Evolutionary conservation across 53 echinoderm and acorn worm species (phyloP).

Genomic region (Hippasteria phrygiana): DNA sequence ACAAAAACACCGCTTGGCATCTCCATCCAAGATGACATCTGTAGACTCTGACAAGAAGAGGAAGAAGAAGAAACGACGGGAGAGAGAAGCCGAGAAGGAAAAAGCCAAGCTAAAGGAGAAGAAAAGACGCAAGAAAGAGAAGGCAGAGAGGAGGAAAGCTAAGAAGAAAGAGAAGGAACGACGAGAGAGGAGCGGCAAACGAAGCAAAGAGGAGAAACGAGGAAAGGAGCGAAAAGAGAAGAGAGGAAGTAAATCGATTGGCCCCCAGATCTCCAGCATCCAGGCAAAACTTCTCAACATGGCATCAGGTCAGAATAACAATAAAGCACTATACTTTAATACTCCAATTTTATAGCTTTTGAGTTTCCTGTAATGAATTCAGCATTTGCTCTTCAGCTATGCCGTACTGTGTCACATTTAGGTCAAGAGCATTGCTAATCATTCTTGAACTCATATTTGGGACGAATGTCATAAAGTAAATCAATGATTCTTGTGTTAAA

Average conservation of each 20-base stretch:
- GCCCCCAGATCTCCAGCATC: slow-evolving; percentile 63
- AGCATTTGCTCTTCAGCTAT: too few species aligned
- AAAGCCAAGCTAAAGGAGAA: slow-evolving; percentile 38
- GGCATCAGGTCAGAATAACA: slow-evolving; percentile 73
- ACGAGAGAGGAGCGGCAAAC: slow-evolving; percentile 71
- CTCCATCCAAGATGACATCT: slow-evolving; percentile 31
- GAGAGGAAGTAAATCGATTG: slow-evolving; percentile 23
- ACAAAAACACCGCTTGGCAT: slow-evolving; percentile 33
- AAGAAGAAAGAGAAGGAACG: slow-evolving; percentile 75
- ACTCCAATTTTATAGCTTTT: too few species aligned
- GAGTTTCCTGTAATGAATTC: too few species aligned
- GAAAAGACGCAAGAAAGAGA: slow-evolving; percentile 54
- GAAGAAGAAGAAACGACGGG: slow-evolving; percentile 11
- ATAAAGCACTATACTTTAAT: too few species aligned
- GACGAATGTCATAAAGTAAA: too few species aligned
- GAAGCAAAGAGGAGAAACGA: slow-evolving; percentile 61
- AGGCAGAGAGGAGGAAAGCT: slow-evolving; percentile 67
- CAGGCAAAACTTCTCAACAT: slow-evolving; percentile 75
- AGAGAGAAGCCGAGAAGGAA: neutral
- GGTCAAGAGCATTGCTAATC: too few species aligned
- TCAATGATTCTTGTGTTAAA: too few species aligned
- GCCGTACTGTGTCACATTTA: too few species aligned
- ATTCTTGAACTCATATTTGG: too few species aligned
- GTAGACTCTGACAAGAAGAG: slow-evolving; percentile 12
- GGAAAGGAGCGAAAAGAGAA: slow-evolving; percentile 48